Conservation (phyloP, 1,140 invertebrate species). For the Stegodyphus dumicola region DNA sequence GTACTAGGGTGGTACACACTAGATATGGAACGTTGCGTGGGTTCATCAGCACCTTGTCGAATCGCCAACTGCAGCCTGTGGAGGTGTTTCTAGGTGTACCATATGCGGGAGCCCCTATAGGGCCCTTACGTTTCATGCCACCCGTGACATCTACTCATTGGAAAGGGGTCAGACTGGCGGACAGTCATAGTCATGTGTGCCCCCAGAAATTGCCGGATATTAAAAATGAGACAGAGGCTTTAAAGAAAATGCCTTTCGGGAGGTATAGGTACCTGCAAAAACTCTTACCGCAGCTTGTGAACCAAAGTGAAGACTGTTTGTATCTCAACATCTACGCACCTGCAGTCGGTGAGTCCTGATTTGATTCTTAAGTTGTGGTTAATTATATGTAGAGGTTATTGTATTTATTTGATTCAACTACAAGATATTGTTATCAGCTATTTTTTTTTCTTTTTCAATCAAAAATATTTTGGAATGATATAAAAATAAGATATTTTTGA, state of each 20-base stretch:
- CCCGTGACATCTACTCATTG: slow-evolving; percentile 78
- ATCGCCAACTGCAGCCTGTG: slow-evolving; percentile 68
- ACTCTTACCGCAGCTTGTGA: slow-evolving; percentile 77
- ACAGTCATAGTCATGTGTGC: slow-evolving; percentile 83
- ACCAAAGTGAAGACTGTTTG: slow-evolving; percentile 91
- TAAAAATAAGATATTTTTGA: too few species aligned
- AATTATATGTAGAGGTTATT: too few species aligned
- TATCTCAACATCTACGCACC: slow-evolving; percentile 95
- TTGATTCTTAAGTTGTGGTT: neutral
- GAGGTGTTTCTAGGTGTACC: slow-evolving; percentile 76
- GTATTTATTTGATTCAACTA: too few species aligned
- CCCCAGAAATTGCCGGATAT: slow-evolving; percentile 74
- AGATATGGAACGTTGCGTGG: slow-evolving; percentile 91
- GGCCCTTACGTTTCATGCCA: slow-evolving; percentile 78
- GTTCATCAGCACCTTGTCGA: slow-evolving; percentile 72
- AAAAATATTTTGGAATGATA: too few species aligned
- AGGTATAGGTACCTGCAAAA: slow-evolving; percentile 82
- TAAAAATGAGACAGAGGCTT: slow-evolving; percentile 77
- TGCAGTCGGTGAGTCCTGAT: slow-evolving; percentile 58
- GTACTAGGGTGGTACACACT: slow-evolving; percentile 81
- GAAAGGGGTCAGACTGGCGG: slow-evolving; percentile 86
- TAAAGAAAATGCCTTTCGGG: slow-evolving; percentile 76
- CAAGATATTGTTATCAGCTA: too few species aligned
- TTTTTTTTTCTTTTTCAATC: too few species aligned
- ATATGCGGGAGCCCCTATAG: slow-evolving; percentile 82